Conservation (phyloP, 2,797 vertebrate species). For the Poeciliopsis infans region DNA sequence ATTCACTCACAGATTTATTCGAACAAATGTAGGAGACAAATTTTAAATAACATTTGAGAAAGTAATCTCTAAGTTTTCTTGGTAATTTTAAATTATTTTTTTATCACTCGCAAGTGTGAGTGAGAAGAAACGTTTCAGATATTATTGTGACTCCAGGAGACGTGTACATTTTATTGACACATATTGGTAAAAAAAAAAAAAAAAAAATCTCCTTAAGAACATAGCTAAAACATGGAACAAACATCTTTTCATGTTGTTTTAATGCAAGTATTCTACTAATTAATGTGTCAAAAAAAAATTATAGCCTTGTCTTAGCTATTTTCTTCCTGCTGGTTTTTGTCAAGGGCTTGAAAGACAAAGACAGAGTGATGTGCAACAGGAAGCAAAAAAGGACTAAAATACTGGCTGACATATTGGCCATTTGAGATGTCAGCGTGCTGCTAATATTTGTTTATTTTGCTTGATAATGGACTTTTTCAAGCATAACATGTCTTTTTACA, state of each 20-base stretch:
- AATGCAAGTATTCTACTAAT: conserved; percentile 12
- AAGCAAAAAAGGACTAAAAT: conserved; percentile 27
- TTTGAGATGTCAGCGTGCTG: conserved; percentile 21
- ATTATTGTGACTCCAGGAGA: background rate
- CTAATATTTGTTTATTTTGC: conserved; percentile 18
- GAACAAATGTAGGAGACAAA: background rate
- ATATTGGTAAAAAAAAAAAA: background rate
- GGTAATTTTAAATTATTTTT: background rate
- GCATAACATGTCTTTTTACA: conserved; percentile 1
- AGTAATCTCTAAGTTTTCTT: background rate
- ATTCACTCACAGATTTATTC: background rate
- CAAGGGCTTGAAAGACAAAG: conserved; percentile 32
- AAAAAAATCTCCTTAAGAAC: background rate
- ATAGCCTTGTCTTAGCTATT: conserved; percentile 13
- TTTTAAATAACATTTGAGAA: background rate
- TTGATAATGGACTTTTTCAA: conserved; percentile 28
- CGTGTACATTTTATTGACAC: background rate
- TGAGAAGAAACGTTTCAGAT: background rate
- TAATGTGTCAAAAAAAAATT: conserved; percentile 24
- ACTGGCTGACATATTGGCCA: conserved; percentile 9
- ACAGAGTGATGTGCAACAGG: conserved; percentile 32
- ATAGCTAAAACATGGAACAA: background rate
- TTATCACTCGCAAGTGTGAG: background rate
- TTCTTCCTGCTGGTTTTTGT: conserved; percentile 29
- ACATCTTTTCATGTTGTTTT: conserved; percentile 3